phyloP scores from a whole-genome alignment of 1,140 invertebrate genomes.

The Panulirus ornatus region DNA sequence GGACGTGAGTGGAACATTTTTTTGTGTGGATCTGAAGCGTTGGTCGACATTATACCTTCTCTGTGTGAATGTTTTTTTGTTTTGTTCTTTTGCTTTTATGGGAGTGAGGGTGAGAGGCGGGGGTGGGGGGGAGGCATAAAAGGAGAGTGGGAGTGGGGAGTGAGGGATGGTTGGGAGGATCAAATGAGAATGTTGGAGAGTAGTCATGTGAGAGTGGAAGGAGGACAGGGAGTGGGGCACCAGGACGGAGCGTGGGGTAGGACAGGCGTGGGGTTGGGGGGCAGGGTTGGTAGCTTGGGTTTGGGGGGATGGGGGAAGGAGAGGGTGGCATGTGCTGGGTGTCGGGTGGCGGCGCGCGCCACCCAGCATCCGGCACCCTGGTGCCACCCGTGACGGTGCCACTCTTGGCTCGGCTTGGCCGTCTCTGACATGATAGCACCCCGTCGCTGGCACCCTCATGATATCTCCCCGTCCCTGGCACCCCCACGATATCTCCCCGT shows the following conservation, averaged over 20 bases:
- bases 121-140: background rate
- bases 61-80: too few species aligned
- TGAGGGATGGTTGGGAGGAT: background rate
- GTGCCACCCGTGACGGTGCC: background rate
- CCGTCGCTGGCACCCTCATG: background rate
- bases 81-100: background rate
- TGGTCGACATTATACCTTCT: too few species aligned
- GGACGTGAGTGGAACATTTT: too few species aligned
- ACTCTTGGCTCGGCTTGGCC: background rate
- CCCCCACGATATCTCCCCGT: too few species aligned
- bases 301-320: too few species aligned
- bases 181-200: conserved; percentile 22
- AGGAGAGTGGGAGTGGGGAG: background rate
- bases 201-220: background rate
- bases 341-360: conserved; percentile 59
- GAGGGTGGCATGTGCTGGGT: conserved; percentile 71
- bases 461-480: too few species aligned
- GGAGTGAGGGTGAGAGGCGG: background rate
- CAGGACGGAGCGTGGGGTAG: conserved; percentile 9
- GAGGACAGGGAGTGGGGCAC: conserved; percentile 17
- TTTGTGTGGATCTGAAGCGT: too few species aligned
- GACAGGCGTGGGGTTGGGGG: background rate
- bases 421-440: background rate
- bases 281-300: background rate
- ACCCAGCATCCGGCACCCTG: background rate